These are phyloP conservation scores for Athene cunicularia DNA, from an alignment of 2,113 vertebrate species.

Conservation along the genomic window DNA sequence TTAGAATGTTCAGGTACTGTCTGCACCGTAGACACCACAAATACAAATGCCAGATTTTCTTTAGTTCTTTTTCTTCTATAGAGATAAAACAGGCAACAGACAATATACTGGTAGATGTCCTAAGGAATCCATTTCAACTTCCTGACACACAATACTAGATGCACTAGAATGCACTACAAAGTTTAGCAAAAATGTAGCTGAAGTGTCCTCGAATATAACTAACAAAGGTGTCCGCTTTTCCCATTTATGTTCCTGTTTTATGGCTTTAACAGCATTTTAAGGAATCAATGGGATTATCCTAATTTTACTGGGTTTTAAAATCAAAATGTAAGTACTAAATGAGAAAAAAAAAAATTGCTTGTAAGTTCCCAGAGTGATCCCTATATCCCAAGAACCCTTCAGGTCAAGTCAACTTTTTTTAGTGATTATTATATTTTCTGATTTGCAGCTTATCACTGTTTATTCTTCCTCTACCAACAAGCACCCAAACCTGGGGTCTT, in stretches of 20 bases:
- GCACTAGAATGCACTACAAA: not conserved
- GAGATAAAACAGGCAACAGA: constrained; percentile 57
- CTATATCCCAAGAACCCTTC: not conserved
- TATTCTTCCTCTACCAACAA: not conserved
- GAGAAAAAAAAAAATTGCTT: constrained; percentile 25
- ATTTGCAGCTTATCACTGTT: not conserved
- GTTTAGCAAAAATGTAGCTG: not conserved
- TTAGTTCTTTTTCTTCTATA: constrained; percentile 60
- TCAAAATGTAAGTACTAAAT: constrained; percentile 48
- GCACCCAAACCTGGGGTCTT: not conserved
- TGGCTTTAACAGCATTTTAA: constrained; percentile 52
- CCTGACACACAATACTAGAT: constrained; percentile 67
- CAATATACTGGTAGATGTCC: constrained; percentile 40
- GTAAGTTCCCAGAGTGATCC: not conserved
- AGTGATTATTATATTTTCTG: not conserved
- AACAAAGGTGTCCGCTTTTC: constrained; percentile 18
- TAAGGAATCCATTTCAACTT: constrained; percentile 66
- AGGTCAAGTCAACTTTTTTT: not conserved
- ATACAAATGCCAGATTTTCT: constrained; percentile 55
- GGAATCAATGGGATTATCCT: not conserved
- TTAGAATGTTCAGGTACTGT: not conserved
- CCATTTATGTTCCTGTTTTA: constrained; percentile 44
- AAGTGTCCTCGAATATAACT: not conserved
- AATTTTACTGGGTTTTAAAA: constrained; percentile 57
- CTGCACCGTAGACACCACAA: constrained; percentile 32